Base-by-base conservation (phyloP, 2,113 vertebrate genomes). In the Varanus salvator region DNA sequence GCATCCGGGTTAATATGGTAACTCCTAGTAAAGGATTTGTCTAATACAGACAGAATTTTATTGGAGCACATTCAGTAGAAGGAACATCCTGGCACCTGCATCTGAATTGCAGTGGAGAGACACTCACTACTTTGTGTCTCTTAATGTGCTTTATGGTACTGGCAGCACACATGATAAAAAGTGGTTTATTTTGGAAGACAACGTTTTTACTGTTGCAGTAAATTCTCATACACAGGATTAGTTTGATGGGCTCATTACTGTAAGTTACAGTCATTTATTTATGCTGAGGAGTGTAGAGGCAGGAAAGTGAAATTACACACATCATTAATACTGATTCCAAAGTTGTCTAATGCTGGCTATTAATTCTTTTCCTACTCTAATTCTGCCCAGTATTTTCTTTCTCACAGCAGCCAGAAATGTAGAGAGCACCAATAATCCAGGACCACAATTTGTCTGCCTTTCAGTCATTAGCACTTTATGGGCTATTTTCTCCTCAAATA, bases 81-180 rank as follows among this genome's bases (percentile, higher is more conserved):
- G 86, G 50, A 84, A 78, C 64, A 87, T 78, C 90, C 90, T 60
- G 64, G 64, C 90, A 91, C 48, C 86, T 87, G 90, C 90, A 69
- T 25, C 86, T 91, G 75, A 80, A 90, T 85, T 71, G 48, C 82
- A 19, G 38, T 76, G 71, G n/a, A 91, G 52, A 77, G 52, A 87
- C 90, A 87, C 80, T 87, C 29, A 17, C 74, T 78, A 60, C 90
- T 87, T 84, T 91, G 80, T 87, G 64, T 34, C 75, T 78, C 80
- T 54, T 64, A n/a, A 29, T 71, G 86, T 66, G 84, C 66, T 71
- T 60, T 72, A 48, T 64, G 50, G 48, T 21, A 12, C 80, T 87
- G 80, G 66, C 52, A 84, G 38, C 23, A 25, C 6, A 27, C 86
- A 84, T 57, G 68, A 71, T 80, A 80, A 80, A 77, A 71, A 71